phyloP scores from a whole-genome alignment of 2,888 invertebrate genomes.

The Eilema depressum region DNA sequence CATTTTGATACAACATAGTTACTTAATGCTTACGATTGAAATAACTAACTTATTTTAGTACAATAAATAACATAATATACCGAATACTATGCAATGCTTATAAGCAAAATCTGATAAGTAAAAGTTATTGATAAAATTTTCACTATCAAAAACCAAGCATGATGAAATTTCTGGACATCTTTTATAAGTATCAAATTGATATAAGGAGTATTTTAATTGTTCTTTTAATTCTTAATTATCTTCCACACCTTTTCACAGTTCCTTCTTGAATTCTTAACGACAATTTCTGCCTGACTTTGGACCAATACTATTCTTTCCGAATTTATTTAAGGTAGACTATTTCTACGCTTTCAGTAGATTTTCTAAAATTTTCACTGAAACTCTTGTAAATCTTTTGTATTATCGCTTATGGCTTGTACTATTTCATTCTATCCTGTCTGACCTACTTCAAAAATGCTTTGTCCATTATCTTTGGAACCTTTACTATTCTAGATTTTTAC shows the following conservation, averaged over 20 bases:
- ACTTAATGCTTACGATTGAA: too few species aligned
- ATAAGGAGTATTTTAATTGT: neutral
- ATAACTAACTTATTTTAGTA: too few species aligned
- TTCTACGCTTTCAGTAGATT: constrained; percentile 64
- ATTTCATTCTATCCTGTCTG: constrained; percentile 20
- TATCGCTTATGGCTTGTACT: constrained; percentile 35
- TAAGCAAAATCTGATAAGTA: too few species aligned
- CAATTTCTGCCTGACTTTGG: constrained; percentile 68
- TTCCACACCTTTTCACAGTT: constrained; percentile 30
- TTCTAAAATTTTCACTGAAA: constrained; percentile 42
- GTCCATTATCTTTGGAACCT: constrained; percentile 10
- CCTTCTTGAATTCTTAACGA: constrained; percentile 31
- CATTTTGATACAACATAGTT: constrained; percentile 40
- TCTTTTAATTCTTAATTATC: constrained; percentile 23
- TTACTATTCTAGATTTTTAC: constrained; percentile 3
- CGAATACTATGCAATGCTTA: too few species aligned
- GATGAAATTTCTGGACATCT: neutral
- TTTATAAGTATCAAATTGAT: constrained; percentile 20
- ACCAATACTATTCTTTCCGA: constrained; percentile 76
- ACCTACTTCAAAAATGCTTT: constrained; percentile 17
- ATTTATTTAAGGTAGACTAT: constrained; percentile 69
- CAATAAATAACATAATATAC: too few species aligned
- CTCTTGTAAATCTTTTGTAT: constrained; percentile 33
- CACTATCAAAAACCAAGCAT: neutral
- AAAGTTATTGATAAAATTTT: neutral